Evolutionary conservation across 2,113 vertebrate genomes (phyloP), one percentile per base, ranked within the genome.

Genomic region (Myrmecobius fasciatus): DNA sequence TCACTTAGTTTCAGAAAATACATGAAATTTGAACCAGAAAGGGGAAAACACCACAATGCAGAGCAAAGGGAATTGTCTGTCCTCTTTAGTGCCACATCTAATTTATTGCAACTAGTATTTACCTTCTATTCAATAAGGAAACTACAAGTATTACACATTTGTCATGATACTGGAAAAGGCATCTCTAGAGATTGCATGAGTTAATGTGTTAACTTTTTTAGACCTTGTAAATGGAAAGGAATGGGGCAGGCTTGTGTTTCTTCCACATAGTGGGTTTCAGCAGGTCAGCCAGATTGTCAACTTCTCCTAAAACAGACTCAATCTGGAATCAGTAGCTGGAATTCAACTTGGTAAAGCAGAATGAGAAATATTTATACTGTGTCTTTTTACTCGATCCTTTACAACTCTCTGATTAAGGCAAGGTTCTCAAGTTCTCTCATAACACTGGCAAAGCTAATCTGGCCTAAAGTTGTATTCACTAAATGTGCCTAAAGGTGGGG

Each of bases 271-370:
- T 89, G 93, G 56, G 2, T 93, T 93, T 92, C 22, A 93, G 43
- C 54, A 60, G 6, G 91, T 92, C 51, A 52, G n/a, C 17, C 3
- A 56, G 25, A 56, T 14, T 7, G 47, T 3, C 49, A 95, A 10
- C 28, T 93, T 96, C 92, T 89, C 52, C 46, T 91, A 51, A 94
- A 56, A 88, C 56, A 83, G 43, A 94, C 4, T 83, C 53, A 94
- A 11, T 92, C 25, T 24, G 52, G 88, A 0, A 52, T 53, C 36
- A 36, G 1, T 90, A 22, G 91, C 46, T 5, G 93, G 25, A 83
- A 83, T 52, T 3, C 0, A 52, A 28, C 9, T 11, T 52, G 11
- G 3, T 22, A 90, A 12, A 26, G 1, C 3, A 43, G 25, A 48
- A n/a, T 91, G 89, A 91, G 14, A 89, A 92, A 53, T 36, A 3